Evolutionary conservation across 2,797 vertebrate genomes (phyloP).

Genomic region (Enteromius paludinosus): DNA sequence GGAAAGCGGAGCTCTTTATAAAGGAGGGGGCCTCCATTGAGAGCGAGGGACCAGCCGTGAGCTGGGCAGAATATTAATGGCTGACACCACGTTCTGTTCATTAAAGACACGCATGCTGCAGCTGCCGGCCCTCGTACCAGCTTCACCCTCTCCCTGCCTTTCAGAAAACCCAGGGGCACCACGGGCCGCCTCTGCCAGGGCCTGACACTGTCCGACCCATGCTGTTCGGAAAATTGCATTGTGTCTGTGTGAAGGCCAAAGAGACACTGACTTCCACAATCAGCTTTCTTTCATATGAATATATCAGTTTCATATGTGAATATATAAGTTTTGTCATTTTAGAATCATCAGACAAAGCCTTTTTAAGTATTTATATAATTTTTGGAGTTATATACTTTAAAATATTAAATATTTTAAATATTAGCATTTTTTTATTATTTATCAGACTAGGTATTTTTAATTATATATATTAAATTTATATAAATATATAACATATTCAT

Average conservation of each 20-base stretch:
- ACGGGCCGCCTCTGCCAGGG: conserved; percentile 45
- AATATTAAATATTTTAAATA: too few species aligned
- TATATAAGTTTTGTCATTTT: neutral
- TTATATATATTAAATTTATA: too few species aligned
- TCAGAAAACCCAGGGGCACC: conserved; percentile 53
- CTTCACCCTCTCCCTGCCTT: conserved; percentile 39
- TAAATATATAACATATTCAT: neutral
- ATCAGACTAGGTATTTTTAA: too few species aligned
- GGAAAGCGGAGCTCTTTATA: conserved; percentile 88
- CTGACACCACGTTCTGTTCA: conserved; percentile 79
- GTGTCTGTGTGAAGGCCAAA: conserved; percentile 35
- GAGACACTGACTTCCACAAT: conserved; percentile 17
- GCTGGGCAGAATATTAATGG: conserved; percentile 88
- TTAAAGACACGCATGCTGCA: conserved; percentile 87
- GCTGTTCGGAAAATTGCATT: conserved; percentile 36
- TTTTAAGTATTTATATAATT: neutral
- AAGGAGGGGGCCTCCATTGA: conserved; percentile 88
- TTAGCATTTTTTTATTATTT: too few species aligned
- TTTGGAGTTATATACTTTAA: too few species aligned
- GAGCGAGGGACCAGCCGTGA: conserved; percentile 70
- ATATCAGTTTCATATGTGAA: neutral
- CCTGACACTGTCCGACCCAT: neutral
- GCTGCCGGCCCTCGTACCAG: conserved; percentile 71
- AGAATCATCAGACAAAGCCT: neutral
- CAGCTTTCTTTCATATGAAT: neutral